phyloP scores from a whole-genome alignment of 2,113 vertebrate species.

The Anguilla rostrata region DNA sequence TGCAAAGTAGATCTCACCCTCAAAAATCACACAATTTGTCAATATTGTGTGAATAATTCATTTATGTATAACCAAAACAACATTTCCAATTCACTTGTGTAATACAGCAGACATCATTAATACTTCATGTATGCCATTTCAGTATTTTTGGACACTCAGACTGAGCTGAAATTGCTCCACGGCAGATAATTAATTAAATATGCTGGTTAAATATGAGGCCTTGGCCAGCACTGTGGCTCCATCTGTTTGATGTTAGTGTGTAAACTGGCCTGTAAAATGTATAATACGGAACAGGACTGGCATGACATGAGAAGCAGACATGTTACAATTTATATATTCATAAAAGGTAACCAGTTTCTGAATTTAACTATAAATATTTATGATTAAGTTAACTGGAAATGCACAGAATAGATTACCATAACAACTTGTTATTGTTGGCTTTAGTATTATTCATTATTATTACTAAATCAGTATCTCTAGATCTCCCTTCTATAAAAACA shows the following conservation, averaged over 20 bases:
- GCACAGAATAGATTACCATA: neutral
- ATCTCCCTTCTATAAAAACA: too few relatives aligned
- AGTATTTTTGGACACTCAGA: neutral
- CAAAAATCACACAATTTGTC: too few relatives aligned
- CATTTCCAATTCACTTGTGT: too few relatives aligned
- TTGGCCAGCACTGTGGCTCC: neutral
- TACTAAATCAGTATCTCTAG: too few relatives aligned
- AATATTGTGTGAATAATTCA: too few relatives aligned
- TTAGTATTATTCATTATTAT: too few relatives aligned
- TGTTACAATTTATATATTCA: neutral
- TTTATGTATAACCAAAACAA: too few relatives aligned
- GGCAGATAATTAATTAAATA: neutral
- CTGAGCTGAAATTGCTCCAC: neutral
- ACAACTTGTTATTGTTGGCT: too few relatives aligned
- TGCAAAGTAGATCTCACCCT: too few relatives aligned
- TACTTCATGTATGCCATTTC: too few relatives aligned
- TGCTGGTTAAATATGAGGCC: neutral
- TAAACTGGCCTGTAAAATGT: neutral
- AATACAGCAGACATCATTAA: too few relatives aligned
- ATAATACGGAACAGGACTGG: neutral
- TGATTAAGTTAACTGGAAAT: neutral
- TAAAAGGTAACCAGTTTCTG: neutral
- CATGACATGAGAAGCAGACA: neutral
- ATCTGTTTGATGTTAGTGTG: neutral
- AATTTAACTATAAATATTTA: neutral